Evolutionary conservation across 2,797 vertebrate genomes (phyloP).

Genomic region (Dendrocincla fuliginosa): DNA sequence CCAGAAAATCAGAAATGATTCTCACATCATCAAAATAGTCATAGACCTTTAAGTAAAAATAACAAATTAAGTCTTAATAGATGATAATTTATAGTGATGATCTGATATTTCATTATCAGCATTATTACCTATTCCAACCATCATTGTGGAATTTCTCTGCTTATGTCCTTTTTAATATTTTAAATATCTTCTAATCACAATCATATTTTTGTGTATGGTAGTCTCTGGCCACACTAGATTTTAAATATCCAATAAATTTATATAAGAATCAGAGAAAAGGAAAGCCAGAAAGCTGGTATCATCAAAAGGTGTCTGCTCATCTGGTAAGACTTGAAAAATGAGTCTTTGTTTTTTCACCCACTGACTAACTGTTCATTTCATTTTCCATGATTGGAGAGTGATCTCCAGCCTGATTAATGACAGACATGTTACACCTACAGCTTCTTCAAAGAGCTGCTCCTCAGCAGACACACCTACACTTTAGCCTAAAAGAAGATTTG

Average conservation of each 20-base stretch:
- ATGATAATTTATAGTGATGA: neutral
- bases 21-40: neutral
- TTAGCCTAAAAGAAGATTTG: conserved; percentile 18
- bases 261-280: neutral
- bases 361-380: neutral
- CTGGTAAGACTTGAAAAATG: neutral
- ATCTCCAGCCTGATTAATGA: conserved; percentile 13
- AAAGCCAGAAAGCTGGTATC: neutral
- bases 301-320: neutral
- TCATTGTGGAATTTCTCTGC: neutral
- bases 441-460: neutral
- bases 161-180: neutral
- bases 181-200: neutral
- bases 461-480: neutral
- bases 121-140: neutral
- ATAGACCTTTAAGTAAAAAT: neutral
- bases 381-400: neutral
- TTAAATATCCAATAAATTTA: neutral
- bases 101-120: neutral
- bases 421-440: neutral
- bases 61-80: neutral
- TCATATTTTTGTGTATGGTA: neutral
- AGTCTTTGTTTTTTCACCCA: neutral
- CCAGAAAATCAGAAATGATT: neutral
- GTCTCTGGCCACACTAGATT: neutral